phyloP scores from a whole-genome alignment of 1,140 invertebrate species.

The Ptiloglossa arizonensis region DNA sequence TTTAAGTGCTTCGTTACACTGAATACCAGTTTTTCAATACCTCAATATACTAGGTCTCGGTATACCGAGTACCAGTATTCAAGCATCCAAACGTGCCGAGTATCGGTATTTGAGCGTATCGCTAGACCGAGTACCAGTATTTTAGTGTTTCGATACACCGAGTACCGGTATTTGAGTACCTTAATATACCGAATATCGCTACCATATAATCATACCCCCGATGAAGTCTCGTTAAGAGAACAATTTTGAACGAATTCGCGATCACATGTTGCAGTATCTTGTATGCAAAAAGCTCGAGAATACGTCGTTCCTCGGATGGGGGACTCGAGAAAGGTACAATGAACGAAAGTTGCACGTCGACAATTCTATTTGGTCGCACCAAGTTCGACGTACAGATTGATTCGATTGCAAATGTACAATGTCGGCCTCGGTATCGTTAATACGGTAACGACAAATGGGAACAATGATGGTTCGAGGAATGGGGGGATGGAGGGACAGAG shows the following conservation, averaged over 20 bases:
- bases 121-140: background rate
- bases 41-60: background rate
- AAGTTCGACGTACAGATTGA: slow-evolving; percentile 33
- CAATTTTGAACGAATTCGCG: too few species aligned
- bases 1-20: too few species aligned
- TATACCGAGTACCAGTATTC: background rate
- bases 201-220: too few species aligned
- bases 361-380: slow-evolving; percentile 41
- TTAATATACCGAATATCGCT: background rate
- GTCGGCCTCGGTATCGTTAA: slow-evolving; percentile 17
- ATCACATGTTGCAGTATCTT: too few species aligned
- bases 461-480: background rate
- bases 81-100: background rate
- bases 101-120: background rate
- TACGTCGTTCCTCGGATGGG: slow-evolving; percentile 14
- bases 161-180: too few species aligned
- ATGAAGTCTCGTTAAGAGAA: too few species aligned
- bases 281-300: background rate
- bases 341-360: slow-evolving; percentile 37
- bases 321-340: slow-evolving; percentile 6
- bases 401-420: slow-evolving; percentile 31
- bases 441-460: slow-evolving; percentile 33
- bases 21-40: background rate
- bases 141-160: background rate
- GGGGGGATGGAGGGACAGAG: background rate